Base-by-base conservation (phyloP, 2,113 vertebrate genomes). In the Eidolon helvum region DNA sequence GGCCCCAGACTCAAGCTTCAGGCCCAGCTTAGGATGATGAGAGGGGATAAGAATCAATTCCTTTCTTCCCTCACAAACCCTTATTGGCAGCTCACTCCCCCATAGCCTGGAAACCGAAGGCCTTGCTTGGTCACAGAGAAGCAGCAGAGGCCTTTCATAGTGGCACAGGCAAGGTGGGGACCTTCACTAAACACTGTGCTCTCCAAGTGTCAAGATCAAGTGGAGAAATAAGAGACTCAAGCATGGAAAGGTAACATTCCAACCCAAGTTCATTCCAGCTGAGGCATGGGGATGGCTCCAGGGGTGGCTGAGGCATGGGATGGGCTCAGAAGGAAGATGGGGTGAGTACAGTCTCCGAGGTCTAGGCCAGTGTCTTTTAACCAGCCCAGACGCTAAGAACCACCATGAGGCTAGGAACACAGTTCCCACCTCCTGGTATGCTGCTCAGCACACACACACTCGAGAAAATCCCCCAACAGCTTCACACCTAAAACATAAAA, bases 271-370 rank as follows among this genome's bases (percentile, higher is more conserved):
- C 68, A 12, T 9, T n/a, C n/a, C 55, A 40, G 1, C 21, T 5
- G 7, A 50, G 59, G 12, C 4, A 1, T 0, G 1, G 8, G n/a
- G 43, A 48, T 30, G 28, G 38, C 12, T 4, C 18, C 33, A n/a
- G 2, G 0, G 15, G 16, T 19, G 30, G 71, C 35, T 61, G 5
- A 5, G 0, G 26, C 7, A 10, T 0, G 0, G 45, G 66, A 28
- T 4, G 82, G 61, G 45, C 55, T 16, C 3, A 88, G 66, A 45
- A 10, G 33, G 18, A 22, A n/a, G 66, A 4, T 2, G 38, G 26
- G 5, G 10, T 19, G 43, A 45, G 14, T 3, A 30, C 4, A 7
- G 43, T 24, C 80, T 65, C 35, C 35, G 53, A 68, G 40, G 55
- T 38, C 69, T 7, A 57, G 48, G 68, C 28, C 38, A 43, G 63